These are phyloP conservation scores for Plusia festucae DNA, from an alignment of 2,888 invertebrate species.

Conservation along the genomic window DNA sequence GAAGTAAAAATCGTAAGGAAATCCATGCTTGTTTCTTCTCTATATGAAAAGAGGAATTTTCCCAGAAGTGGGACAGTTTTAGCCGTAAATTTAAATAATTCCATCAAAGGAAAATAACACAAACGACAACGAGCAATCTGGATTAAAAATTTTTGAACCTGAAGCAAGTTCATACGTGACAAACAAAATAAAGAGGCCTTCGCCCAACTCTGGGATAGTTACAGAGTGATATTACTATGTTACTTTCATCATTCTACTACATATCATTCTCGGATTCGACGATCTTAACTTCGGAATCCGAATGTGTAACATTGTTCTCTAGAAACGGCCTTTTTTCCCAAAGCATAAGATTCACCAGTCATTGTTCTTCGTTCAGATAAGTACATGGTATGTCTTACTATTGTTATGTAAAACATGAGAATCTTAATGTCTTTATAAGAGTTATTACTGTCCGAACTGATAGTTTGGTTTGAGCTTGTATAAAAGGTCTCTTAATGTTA, in stretches of 20 bases:
- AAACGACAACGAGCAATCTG: too few relatives aligned
- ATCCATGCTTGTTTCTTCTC: too few relatives aligned
- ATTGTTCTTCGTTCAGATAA: slow-evolving; percentile 44
- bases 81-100: too few relatives aligned
- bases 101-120: too few relatives aligned
- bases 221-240: too few relatives aligned
- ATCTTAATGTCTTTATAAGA: slow-evolving; percentile 21
- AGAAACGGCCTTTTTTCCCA: slow-evolving; percentile 41
- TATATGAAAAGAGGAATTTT: too few relatives aligned
- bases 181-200: too few relatives aligned
- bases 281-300: background rate
- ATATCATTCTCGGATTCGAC: background rate
- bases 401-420: slow-evolving; percentile 56
- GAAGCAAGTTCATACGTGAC: too few relatives aligned
- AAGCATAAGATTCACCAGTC: slow-evolving; percentile 38
- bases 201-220: too few relatives aligned
- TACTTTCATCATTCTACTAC: background rate
- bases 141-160: too few relatives aligned
- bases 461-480: slow-evolving; percentile 33
- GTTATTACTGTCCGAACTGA: slow-evolving; percentile 30
- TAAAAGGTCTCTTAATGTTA: background rate
- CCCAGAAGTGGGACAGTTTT: too few relatives aligned
- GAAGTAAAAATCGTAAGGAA: too few relatives aligned
- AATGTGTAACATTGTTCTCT: slow-evolving; percentile 37
- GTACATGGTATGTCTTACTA: slow-evolving; percentile 26